Conservation (phyloP, 2,113 vertebrate genomes). For the Pyxicephalus adspersus region DNA sequence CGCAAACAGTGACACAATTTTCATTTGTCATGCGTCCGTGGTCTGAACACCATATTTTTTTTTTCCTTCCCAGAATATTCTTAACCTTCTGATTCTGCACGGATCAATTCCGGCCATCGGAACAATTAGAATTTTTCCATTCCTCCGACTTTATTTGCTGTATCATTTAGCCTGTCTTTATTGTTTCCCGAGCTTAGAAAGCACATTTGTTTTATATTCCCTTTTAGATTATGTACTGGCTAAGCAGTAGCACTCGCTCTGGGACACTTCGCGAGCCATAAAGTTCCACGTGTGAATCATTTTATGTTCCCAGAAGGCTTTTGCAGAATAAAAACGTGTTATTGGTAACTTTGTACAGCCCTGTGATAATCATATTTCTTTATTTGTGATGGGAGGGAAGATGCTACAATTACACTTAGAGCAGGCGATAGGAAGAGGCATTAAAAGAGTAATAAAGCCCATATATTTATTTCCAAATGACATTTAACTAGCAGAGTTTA, state of each 20-base stretch:
- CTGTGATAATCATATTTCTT: constrained; percentile 9
- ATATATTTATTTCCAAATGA: not conserved
- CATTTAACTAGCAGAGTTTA: not conserved
- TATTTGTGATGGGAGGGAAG: constrained; percentile 5
- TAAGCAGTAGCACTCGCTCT: constrained; percentile 36
- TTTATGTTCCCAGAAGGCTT: constrained; percentile 38
- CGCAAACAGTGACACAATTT: constrained; percentile 55
- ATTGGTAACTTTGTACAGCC: not conserved
- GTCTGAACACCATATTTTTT: constrained; percentile 46
- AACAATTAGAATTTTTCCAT: constrained; percentile 46
- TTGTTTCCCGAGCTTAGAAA: constrained; percentile 45
- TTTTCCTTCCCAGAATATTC: constrained; percentile 38
- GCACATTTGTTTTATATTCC: constrained; percentile 46
- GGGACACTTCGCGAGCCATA: constrained; percentile 33
- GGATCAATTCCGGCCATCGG: constrained; percentile 32
- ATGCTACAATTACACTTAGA: constrained; percentile 1
- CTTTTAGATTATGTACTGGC: constrained; percentile 35
- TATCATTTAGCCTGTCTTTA: constrained; percentile 40
- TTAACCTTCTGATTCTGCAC: constrained; percentile 53
- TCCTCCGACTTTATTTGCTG: constrained; percentile 27
- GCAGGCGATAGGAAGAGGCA: not conserved
- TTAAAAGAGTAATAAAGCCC: constrained; percentile 11
- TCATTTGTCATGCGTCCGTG: constrained; percentile 47
- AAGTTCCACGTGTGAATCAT: constrained; percentile 39
- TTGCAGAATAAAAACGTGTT: constrained; percentile 8